A percentile compares a stretch with the other conserved stretches of the same genome.
phyloP scores from a whole-genome alignment of 2,797 vertebrate species.

The Fistularia commersonii region DNA sequence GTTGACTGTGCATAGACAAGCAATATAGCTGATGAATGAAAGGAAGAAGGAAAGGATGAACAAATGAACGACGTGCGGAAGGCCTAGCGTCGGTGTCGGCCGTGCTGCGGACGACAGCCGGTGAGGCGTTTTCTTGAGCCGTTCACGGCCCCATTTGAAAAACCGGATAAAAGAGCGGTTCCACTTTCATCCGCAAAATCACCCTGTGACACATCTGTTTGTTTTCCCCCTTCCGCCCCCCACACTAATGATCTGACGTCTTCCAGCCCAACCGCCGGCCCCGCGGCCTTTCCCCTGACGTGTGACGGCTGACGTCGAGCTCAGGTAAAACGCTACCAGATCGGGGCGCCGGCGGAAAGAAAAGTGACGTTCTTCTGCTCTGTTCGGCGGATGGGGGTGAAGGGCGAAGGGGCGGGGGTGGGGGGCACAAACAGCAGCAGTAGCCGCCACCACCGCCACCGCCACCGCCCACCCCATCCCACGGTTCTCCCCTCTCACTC shows the following conservation, averaged over 20 bases:
- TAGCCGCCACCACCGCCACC: slow-evolving; percentile 19
- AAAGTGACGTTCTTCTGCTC: slow-evolving; percentile 23
- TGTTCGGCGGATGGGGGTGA: slow-evolving; percentile 51
- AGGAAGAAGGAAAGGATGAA: no score
- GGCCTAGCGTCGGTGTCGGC: no score
- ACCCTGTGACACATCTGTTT: no score
- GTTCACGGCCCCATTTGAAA: no score
- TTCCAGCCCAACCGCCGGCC: slow-evolving; percentile 27
- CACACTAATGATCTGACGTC: slow-evolving; percentile 34
- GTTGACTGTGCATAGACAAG: no score
- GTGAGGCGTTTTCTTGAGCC: no score
- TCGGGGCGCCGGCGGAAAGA: slow-evolving; percentile 38
- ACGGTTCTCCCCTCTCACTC: slow-evolving; percentile 68
- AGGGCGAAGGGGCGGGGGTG: slow-evolving; percentile 44
- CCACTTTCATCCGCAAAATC: no score
- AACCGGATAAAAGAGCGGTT: no score
- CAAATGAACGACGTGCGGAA: no score
- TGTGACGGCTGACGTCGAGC: slow-evolving; percentile 50
- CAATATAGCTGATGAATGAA: no score
- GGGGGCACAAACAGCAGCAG: slow-evolving; percentile 64
- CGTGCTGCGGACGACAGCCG: no score
- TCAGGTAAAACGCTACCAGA: slow-evolving; percentile 66
- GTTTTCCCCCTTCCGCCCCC: slow-evolving; percentile 32
- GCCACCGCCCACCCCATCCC: slow-evolving; percentile 62
- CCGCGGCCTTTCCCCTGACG: slow-evolving; percentile 48